Base-by-base conservation (phyloP, 2,113 vertebrate genomes). In the Cyanoramphus novaezelandiae region DNA sequence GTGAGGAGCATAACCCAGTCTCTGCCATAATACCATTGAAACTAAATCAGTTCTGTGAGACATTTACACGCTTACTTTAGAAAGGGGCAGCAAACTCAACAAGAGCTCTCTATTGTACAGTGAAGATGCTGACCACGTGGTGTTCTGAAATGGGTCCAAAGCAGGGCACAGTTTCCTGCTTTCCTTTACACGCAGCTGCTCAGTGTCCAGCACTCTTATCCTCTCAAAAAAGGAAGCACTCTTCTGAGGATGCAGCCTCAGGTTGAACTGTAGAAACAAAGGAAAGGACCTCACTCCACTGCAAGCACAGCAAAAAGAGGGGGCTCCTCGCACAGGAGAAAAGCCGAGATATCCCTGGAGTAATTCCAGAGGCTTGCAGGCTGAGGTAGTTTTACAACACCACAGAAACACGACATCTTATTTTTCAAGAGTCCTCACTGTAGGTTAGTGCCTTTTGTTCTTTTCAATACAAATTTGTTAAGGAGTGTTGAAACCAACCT, bases 291-390 rank as follows among this genome's bases (percentile, higher is more conserved):
- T 88, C 53, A 33, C 28, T 60, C 55, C 20, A 14, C 64, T 78
- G 77, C 64, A 75, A 65, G 68, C 84, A 75, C n/a, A 78, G 55
- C 28, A 52, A 78, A 81, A 53, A 81, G 37, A 84, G 43, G 72
- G 49, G 60, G 76, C 68, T 94, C 28, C 71, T 86, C 5, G 2
- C 41, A 29, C 60, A 62, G 76, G 64, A 79, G 72, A 78, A 92
- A 91, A 93, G 27, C 62, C 44, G 91, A 84, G 31, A 91, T 46
- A n/a, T 68, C 57, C 70, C 81, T 91, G 63, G 77, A 95, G 57
- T 57, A 52, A 86, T 92, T 92, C 93, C 87, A 92, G 81, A 68
- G 43, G 25, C 84, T 94, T 89, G 25, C 28, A 85, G 70, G 49
- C 55, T 0, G 2, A 87, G 86, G n/a, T 82, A 68, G 82, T 94